These are phyloP conservation scores for Zosterops borbonicus DNA, from an alignment of 2,113 vertebrate species.

Conservation along the genomic window DNA sequence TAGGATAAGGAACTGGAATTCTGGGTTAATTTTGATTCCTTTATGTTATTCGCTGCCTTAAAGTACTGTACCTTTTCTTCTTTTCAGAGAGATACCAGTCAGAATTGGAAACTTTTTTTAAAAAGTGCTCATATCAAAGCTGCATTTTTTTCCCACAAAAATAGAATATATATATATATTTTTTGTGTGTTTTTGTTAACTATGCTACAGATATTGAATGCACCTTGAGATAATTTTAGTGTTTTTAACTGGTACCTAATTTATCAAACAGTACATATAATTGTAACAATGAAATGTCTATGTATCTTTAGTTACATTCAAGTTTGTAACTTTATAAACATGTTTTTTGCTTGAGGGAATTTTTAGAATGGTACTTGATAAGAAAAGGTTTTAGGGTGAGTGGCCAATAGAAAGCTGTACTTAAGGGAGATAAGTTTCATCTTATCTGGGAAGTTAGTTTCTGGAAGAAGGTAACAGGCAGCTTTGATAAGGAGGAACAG, in stretches of 20 bases:
- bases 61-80: conserved; percentile 72
- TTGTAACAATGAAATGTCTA: conserved; percentile 81
- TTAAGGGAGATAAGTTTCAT: conserved; percentile 44
- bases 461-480: conserved; percentile 28
- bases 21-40: conserved; percentile 71
- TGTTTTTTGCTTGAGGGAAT: conserved; percentile 79
- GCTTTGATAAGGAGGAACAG: conserved; percentile 25
- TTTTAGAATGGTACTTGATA: conserved; percentile 73
- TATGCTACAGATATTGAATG: conserved; percentile 82
- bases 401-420: conserved; percentile 21
- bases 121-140: conserved; percentile 75
- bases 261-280: conserved; percentile 82
- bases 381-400: conserved; percentile 59
- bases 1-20: conserved; percentile 72
- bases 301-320: conserved; percentile 84
- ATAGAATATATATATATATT: conserved; percentile 83
- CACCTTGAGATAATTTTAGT: conserved; percentile 85
- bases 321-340: conserved; percentile 85
- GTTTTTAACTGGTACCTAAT: conserved; percentile 87
- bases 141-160: conserved; percentile 79
- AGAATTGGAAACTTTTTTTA: conserved; percentile 74
- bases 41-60: conserved; percentile 81
- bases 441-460: conserved; percentile 40
- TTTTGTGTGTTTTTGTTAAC: conserved; percentile 83
- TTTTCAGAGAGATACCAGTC: conserved; percentile 68